Evolutionary conservation across 2,113 vertebrate genomes (phyloP).

Genomic region (Nannospalax galili): DNA sequence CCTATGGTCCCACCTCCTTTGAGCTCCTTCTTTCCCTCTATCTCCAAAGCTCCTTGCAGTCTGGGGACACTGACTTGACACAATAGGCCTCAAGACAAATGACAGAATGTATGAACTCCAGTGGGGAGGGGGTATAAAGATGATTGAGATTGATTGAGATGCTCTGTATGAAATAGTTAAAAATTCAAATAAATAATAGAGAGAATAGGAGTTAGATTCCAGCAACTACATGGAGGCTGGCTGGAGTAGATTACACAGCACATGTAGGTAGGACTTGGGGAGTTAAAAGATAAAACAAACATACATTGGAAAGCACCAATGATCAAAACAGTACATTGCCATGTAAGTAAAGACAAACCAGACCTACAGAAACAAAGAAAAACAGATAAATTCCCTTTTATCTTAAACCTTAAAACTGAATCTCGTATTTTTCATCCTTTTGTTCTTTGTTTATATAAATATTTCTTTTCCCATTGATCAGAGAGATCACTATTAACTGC

Average conservation of each 20-base stretch:
- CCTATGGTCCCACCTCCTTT: no score
- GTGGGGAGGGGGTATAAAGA: neutral
- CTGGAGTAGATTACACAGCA: neutral
- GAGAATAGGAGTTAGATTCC: neutral
- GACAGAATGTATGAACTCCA: no score
- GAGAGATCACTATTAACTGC: neutral
- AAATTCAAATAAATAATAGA: no score
- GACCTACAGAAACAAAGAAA: neutral
- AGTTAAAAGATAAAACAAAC: neutral
- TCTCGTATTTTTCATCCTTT: neutral
- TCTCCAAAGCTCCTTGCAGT: no score
- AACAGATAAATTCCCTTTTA: neutral
- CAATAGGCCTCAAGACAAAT: no score
- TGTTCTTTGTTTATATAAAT: neutral
- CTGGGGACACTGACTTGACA: no score
- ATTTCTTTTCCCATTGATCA: neutral
- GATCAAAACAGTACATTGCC: neutral
- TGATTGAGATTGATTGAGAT: no score
- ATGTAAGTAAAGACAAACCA: neutral
- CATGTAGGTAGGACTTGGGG: neutral
- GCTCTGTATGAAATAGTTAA: no score
- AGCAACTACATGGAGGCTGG: neutral
- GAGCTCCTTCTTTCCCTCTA: no score
- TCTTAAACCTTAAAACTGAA: neutral
- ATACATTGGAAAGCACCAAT: neutral